Percentiles rank a stretch among this genome's conserved stretches.
These are phyloP conservation scores for Drosophila lowei DNA, from an alignment of 1,140 invertebrate genomes.

Conservation along the genomic window DNA sequence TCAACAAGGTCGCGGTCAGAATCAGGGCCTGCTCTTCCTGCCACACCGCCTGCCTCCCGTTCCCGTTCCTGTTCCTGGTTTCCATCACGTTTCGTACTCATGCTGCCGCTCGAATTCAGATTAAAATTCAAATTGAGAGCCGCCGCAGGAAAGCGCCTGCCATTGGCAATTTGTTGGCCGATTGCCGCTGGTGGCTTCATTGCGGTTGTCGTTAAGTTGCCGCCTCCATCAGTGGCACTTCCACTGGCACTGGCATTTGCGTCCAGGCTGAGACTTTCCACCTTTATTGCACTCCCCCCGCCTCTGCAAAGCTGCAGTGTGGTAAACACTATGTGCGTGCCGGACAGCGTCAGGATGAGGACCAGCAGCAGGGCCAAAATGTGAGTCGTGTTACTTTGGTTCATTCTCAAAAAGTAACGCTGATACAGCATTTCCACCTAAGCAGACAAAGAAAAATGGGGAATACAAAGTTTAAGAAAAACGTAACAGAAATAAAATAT, in stretches of 20 bases:
- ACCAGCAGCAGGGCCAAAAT: slow-evolving; percentile 90
- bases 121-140: slow-evolving; percentile 1
- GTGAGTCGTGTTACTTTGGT: slow-evolving; percentile 94
- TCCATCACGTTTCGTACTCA: background rate
- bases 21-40: slow-evolving; percentile 2
- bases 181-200: slow-evolving; percentile 21
- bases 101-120: slow-evolving; percentile 1
- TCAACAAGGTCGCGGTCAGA: slow-evolving; percentile 31
- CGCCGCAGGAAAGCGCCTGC: slow-evolving; percentile 1
- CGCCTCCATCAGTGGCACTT: slow-evolving; percentile 5
- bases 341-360: slow-evolving; percentile 87
- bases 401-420: slow-evolving; percentile 95
- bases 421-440: slow-evolving; percentile 96
- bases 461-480: background rate
- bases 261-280: slow-evolving; percentile 52
- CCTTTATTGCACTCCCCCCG: slow-evolving; percentile 18
- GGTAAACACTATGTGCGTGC: slow-evolving; percentile 84
- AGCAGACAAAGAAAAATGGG: slow-evolving; percentile 42
- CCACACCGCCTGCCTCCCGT: background rate
- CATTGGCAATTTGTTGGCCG: slow-evolving; percentile 38
- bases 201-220: slow-evolving; percentile 46
- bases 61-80: too few relatives aligned
- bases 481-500: too few relatives aligned
- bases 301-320: slow-evolving; percentile 65
- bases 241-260: slow-evolving; percentile 35